These are phyloP conservation scores for Melinaea marsaeus DNA, from an alignment of 2,888 invertebrate species.

Conservation along the genomic window DNA sequence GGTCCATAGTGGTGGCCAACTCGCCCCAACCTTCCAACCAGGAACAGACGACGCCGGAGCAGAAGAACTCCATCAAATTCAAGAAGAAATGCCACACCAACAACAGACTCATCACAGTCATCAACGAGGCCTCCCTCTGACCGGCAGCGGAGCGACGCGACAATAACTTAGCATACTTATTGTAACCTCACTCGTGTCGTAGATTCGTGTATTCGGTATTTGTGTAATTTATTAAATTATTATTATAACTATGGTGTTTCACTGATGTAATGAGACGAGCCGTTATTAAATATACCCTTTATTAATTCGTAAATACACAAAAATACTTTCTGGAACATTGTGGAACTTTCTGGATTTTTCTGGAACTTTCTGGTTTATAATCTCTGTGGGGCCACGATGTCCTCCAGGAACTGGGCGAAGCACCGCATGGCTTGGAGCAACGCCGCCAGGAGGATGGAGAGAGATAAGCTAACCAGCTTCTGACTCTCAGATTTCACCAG, in stretches of 20 bases:
- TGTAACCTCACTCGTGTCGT: slow-evolving; percentile 76
- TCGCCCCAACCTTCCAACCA: slow-evolving; percentile 48
- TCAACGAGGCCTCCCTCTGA: slow-evolving; percentile 84
- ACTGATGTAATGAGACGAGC: slow-evolving; percentile 40
- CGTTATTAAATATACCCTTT: slow-evolving; percentile 64
- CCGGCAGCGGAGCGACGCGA: slow-evolving; percentile 57
- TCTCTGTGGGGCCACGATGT: slow-evolving; percentile 73
- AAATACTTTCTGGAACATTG: slow-evolving; percentile 36
- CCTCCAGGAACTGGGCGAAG: slow-evolving; percentile 79
- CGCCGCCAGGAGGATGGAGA: slow-evolving; percentile 79
- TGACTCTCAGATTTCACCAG: slow-evolving; percentile 64
- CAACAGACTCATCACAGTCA: slow-evolving; percentile 85
- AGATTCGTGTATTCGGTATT: slow-evolving; percentile 67
- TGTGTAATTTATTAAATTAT: slow-evolving; percentile 73
- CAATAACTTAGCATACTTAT: slow-evolving; percentile 67
- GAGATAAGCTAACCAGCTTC: slow-evolving; percentile 78
- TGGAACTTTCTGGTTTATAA: slow-evolving; percentile 42
- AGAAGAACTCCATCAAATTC: slow-evolving; percentile 61
- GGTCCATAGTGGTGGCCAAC: slow-evolving; percentile 81
- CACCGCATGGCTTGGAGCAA: slow-evolving; percentile 80
- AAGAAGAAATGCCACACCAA: slow-evolving; percentile 76
- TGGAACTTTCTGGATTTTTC: slow-evolving; percentile 36
- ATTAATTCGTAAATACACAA: slow-evolving; percentile 39
- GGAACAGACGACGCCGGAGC: slow-evolving; percentile 60
- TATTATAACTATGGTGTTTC: slow-evolving; percentile 34